Evolutionary conservation across 2,888 invertebrate species (phyloP).

Genomic region (Gryllus longicercus): DNA sequence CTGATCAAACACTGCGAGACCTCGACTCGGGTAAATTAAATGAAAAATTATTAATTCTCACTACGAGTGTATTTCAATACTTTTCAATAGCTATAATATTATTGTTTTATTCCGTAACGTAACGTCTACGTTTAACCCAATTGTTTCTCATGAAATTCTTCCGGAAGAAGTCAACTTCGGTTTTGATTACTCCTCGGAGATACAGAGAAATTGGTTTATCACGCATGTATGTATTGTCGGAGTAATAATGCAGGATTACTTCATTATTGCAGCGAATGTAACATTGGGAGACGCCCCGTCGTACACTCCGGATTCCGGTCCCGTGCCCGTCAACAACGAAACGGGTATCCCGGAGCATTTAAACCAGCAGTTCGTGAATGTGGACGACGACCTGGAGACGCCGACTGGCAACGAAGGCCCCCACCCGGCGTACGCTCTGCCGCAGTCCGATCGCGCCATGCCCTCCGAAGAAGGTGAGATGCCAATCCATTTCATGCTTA

Average conservation of each 20-base stretch:
- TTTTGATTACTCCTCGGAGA: too few relatives aligned
- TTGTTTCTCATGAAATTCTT: too few relatives aligned
- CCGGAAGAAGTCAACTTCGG: too few relatives aligned
- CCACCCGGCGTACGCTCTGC: conserved; percentile 44
- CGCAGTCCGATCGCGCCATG: background rate
- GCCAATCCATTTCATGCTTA: background rate
- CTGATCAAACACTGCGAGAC: background rate
- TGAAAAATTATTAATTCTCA: too few relatives aligned
- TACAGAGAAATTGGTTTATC: too few relatives aligned
- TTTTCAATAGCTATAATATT: too few relatives aligned
- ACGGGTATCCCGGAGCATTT: conserved; percentile 29
- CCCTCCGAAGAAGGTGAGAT: conserved; percentile 11
- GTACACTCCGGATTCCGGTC: background rate
- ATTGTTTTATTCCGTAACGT: too few relatives aligned
- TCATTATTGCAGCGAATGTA: too few relatives aligned
- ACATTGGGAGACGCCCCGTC: background rate
- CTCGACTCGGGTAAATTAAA: background rate
- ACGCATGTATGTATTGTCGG: too few relatives aligned
- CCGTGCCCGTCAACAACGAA: conserved; percentile 21
- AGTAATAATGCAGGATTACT: too few relatives aligned
- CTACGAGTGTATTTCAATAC: too few relatives aligned
- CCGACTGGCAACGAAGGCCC: conserved; percentile 53
- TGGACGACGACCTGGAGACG: conserved; percentile 52
- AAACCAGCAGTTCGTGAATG: conserved; percentile 48
- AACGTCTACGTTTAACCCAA: too few relatives aligned